Conservation (phyloP, 1,140 invertebrate species). For the Pseudobourletiella spinata region DNA sequence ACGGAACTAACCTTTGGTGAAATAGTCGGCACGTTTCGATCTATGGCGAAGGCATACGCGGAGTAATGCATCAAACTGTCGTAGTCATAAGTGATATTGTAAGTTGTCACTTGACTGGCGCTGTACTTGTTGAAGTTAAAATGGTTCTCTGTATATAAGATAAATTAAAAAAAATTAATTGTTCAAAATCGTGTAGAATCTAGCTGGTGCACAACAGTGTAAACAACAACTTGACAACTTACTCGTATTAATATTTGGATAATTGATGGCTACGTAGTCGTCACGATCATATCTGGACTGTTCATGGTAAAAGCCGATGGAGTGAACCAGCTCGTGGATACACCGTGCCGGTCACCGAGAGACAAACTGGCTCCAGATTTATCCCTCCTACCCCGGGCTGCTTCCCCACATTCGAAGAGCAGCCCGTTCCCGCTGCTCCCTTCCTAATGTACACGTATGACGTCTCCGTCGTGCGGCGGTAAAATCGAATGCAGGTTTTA, state of each 20-base stretch:
- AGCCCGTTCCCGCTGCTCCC: slow-evolving; percentile 9
- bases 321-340: slow-evolving; percentile 49
- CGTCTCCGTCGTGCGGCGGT: background rate
- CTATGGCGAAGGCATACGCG: slow-evolving; percentile 23
- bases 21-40: slow-evolving; percentile 13
- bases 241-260: slow-evolving; percentile 46
- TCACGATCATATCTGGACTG: slow-evolving; percentile 49
- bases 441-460: slow-evolving; percentile 6
- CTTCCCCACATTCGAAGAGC: background rate
- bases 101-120: background rate
- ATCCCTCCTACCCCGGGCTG: slow-evolving; percentile 40
- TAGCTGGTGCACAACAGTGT: too few relatives aligned
- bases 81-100: slow-evolving; percentile 18
- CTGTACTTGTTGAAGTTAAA: slow-evolving; percentile 7
- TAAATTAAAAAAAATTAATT: background rate
- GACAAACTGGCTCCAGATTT: too few relatives aligned
- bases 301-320: slow-evolving; percentile 50
- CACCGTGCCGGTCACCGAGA: too few relatives aligned
- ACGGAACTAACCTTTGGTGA: background rate
- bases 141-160: background rate
- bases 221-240: background rate
- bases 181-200: background rate
- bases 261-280: slow-evolving; percentile 45
- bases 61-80: slow-evolving; percentile 33
- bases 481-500: slow-evolving; percentile 52